Evolutionary conservation across 2,888 invertebrate genomes (phyloP), one percentile per base, ranked within the genome.

Genomic region (Pasiphila rectangulata): DNA sequence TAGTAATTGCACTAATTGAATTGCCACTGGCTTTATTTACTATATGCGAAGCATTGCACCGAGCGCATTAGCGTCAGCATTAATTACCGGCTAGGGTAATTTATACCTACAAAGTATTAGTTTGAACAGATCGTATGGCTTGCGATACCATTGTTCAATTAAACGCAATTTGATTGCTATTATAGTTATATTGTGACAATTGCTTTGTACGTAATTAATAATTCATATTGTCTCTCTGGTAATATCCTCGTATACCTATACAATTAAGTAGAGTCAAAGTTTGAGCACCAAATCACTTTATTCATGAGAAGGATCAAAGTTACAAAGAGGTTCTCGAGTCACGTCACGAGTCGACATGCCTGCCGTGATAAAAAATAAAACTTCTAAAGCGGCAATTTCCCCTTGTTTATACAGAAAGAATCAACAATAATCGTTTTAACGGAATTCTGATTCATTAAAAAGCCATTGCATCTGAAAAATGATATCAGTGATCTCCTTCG

Each of bases 401-500:
- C n/a, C 3, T 24, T 42, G 19, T 35, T 35, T 43, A 35, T 46
- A 15, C 16, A 20, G 38, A 39, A 34, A 13, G 25, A 34, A 25
- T 34, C 39, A 34, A 37, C 38, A 39, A 16, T 38, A 45, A 46
- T 46, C 39, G 39, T 12, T 39, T 39, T 25, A 38, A 29, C 24
- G 10, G 20, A 44, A 47, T 56, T 45, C 37, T 41, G 37, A 29
- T 38, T 39, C 46, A 51, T 51, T 46, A 49, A 45, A 51, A 46
- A 36, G 40, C 48, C 49, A 55, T 56, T 56, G 54, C 55, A 57
- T 72, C 70, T 70, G 73, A 71, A 77, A 67, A 79, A 77, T 78
- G 75, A 82, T 79, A 79, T 79, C 75, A 62, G 64, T 61, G 67
- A 77, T 81, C 72, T 76, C 72, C 84, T 86, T 85, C 85, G 86